Evolutionary conservation across 2,113 vertebrate genomes (phyloP).

Genomic region (Terrapene triunguis): DNA sequence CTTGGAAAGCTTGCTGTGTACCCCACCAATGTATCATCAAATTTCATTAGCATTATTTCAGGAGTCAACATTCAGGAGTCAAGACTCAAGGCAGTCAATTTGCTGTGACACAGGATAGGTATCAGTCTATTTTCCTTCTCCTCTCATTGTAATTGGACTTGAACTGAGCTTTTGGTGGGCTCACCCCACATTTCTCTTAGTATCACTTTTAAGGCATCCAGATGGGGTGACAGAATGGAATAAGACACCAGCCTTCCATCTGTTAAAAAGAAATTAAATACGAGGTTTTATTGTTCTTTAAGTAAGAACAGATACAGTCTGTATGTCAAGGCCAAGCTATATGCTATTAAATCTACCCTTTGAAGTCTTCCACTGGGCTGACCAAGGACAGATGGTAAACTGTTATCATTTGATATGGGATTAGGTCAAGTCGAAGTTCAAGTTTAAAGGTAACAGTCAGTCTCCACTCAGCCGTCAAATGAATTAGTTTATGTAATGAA

Average conservation of each 20-base stretch:
- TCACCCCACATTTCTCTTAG: constrained; percentile 66
- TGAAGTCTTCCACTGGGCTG: constrained; percentile 75
- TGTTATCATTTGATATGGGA: constrained; percentile 84
- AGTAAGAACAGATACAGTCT: constrained; percentile 87
- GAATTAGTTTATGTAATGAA: constrained; percentile 25
- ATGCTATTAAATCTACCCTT: constrained; percentile 86
- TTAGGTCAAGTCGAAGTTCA: constrained; percentile 90
- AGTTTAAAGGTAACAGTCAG: constrained; percentile 77
- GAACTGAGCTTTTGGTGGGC: constrained; percentile 67
- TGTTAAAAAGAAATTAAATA: constrained; percentile 83
- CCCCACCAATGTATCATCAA: not conserved
- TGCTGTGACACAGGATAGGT: constrained; percentile 24
- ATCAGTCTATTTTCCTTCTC: constrained; percentile 53
- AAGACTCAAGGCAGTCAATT: constrained; percentile 61
- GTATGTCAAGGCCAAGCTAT: constrained; percentile 84
- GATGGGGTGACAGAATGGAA: constrained; percentile 84
- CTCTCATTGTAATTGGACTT: constrained; percentile 50
- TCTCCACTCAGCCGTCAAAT: constrained; percentile 63
- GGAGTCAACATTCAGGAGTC: constrained; percentile 6
- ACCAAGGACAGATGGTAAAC: constrained; percentile 87
- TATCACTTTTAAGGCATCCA: constrained; percentile 74
- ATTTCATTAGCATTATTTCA: not conserved
- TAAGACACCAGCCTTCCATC: constrained; percentile 85
- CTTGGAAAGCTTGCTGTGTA: not conserved
- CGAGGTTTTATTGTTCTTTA: constrained; percentile 86